phyloP scores from a whole-genome alignment of 2,888 invertebrate genomes.

The Parthenolecanium corni region DNA sequence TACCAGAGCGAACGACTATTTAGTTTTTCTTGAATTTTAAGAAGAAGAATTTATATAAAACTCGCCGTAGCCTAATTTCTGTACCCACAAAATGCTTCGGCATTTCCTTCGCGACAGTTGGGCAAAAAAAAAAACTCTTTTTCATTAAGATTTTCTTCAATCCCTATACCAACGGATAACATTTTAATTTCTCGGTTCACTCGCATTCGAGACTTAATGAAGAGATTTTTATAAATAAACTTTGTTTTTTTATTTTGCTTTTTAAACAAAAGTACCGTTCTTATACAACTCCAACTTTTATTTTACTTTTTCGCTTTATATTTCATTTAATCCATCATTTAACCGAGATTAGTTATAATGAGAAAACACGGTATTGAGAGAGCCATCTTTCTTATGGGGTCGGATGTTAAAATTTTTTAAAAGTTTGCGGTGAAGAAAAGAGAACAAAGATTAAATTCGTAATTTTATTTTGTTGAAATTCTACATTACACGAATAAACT shows the following conservation, averaged over 20 bases:
- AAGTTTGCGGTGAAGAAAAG: no score
- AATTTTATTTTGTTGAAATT: no score
- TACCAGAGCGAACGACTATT: conserved; percentile 1
- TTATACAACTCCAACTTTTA: no score
- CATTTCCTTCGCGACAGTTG: no score
- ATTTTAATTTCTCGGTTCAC: conserved; percentile 28
- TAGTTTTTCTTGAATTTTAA: conserved; percentile 26
- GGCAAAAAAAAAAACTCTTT: neutral
- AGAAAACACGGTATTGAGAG: neutral
- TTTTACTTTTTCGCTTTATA: neutral
- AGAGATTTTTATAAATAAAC: no score
- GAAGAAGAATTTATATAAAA: conserved; percentile 27
- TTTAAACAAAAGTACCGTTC: no score
- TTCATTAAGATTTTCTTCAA: conserved; percentile 26
- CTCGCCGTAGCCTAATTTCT: conserved; percentile 26
- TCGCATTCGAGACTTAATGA: neutral
- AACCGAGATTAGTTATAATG: conserved; percentile 17
- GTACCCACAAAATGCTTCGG: neutral
- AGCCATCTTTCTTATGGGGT: no score
- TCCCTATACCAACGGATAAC: conserved; percentile 23
- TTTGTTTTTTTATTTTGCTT: no score
- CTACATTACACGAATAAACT: no score
- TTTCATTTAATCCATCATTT: conserved; percentile 21
- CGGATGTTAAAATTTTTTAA: no score
- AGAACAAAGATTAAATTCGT: no score